These are phyloP conservation scores for Aselliscus stoliczkanus DNA, from an alignment of 2,797 vertebrate genomes.

Conservation along the genomic window DNA sequence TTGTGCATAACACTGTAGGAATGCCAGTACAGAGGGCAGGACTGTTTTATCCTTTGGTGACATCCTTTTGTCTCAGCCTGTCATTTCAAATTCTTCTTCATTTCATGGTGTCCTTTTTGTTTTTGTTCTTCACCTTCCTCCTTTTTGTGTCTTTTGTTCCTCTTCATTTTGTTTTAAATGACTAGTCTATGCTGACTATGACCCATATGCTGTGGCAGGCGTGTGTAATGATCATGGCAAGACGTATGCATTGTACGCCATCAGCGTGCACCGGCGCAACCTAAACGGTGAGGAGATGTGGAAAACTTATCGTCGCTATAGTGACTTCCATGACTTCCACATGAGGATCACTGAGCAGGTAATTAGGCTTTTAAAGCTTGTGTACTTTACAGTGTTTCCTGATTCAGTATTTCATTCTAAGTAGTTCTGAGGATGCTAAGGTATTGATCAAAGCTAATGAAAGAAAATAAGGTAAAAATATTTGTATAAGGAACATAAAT, in stretches of 20 bases:
- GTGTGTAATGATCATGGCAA: conserved; percentile 99
- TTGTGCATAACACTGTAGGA: background rate
- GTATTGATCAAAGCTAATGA: conserved; percentile 1
- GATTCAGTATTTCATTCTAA: background rate
- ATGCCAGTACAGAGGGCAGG: background rate
- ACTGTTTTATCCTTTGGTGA: conserved; percentile 60
- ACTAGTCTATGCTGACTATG: conserved; percentile 92
- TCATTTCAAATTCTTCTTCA: conserved; percentile 82
- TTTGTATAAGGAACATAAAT: background rate
- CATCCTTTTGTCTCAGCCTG: conserved; percentile 75
- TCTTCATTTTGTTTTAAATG: conserved; percentile 77
- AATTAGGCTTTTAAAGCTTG: background rate
- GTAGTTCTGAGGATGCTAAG: background rate
- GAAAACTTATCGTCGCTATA: conserved; percentile 98
- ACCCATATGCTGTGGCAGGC: conserved; percentile 95
- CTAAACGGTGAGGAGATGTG: conserved; percentile 91
- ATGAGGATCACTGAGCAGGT: conserved; percentile 99
- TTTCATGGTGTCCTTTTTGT: conserved; percentile 81
- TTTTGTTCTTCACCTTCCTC: conserved; percentile 75
- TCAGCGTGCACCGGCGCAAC: conserved; percentile 92
- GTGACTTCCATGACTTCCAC: conserved; percentile 99
- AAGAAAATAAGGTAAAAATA: background rate
- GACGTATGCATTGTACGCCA: conserved; percentile 96
- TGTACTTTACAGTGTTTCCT: conserved; percentile 6
- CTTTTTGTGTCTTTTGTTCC: conserved; percentile 76